Conservation (phyloP, 2,113 vertebrate species). For the Cariama cristata region DNA sequence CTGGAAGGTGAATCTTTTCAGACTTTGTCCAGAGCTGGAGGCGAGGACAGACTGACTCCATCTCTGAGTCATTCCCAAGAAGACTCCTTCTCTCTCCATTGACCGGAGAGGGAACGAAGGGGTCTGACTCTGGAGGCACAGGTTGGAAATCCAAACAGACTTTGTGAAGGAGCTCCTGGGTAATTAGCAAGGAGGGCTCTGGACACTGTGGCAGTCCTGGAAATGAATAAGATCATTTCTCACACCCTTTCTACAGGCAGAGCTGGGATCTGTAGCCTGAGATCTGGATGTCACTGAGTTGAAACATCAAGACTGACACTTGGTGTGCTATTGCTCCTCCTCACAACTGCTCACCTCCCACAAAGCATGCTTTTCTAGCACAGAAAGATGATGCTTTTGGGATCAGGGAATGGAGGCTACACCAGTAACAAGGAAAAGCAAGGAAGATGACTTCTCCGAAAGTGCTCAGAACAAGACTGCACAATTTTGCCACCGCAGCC, state of each 20-base stretch:
- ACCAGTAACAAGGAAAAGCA: background rate
- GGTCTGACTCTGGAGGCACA: background rate
- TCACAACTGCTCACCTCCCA: background rate
- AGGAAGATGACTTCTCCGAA: background rate
- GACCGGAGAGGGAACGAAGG: background rate
- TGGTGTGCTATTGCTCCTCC: background rate
- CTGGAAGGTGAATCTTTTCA: background rate
- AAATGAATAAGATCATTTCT: background rate
- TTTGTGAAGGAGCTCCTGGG: background rate
- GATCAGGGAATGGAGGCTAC: background rate
- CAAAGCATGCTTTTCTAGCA: background rate
- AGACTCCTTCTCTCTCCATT: background rate
- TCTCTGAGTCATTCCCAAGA: accelerated
- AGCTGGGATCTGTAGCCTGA: background rate
- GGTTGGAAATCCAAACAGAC: background rate
- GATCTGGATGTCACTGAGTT: background rate
- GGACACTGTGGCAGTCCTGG: background rate
- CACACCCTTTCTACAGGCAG: background rate
- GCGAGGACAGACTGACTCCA: background rate
- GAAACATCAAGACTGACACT: too few species aligned
- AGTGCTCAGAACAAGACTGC: background rate
- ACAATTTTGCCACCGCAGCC: background rate
- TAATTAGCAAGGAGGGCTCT: background rate
- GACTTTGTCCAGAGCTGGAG: background rate
- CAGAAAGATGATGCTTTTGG: background rate